Base-by-base conservation (phyloP, 2,888 invertebrate genomes). In the Cephus rjabovi region DNA sequence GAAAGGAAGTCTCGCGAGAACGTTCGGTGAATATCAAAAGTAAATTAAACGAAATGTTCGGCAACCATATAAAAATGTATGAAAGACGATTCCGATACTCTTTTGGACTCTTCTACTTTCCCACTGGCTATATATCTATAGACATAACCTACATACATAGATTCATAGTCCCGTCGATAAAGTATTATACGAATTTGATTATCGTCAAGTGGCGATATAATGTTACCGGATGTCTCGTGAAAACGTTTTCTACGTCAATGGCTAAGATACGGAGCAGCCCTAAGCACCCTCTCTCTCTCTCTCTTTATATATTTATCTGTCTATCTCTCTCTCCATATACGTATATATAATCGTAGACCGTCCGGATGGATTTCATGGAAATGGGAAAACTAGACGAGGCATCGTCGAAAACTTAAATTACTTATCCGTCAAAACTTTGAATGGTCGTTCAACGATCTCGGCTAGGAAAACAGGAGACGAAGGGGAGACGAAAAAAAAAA, bases 351-450 rank as follows among this genome's bases (percentile, higher is more conserved):
- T 23, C 56, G 9, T 56, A 56, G 56, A 23, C 56, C 23, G 1
- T 40, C 15, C 9, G 23, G 56, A 34, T 33, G 71, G 23, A 23
- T 31, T 80, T 73, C 80, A 80, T 83, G 82, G 79, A 81, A 83
- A 83, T 83, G 81, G 81, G 81, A 82, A 79, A 83, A 80, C 75
- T 56, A 40, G 71, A 70, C 40, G 76, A 75, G 75, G 71, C 77
- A 75, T 75, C 77, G 79, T n/a, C 79, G 78, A 79, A 80, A 83
- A 83, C 82, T 83, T 83, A 83, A 83, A 83, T 83, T 82, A 83
- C 84, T 82, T 83, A 83, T 81, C 82, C 79, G 34, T 69, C 77
- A 74, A 77, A 81, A 78, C 69, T 77, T 76, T 23, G 77, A n/a
- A 23, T 9, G 23, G 34, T 30, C 30, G 34, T 30, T 56, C 11